Conservation (phyloP, 2,113 vertebrate species). For the Lota lota region DNA sequence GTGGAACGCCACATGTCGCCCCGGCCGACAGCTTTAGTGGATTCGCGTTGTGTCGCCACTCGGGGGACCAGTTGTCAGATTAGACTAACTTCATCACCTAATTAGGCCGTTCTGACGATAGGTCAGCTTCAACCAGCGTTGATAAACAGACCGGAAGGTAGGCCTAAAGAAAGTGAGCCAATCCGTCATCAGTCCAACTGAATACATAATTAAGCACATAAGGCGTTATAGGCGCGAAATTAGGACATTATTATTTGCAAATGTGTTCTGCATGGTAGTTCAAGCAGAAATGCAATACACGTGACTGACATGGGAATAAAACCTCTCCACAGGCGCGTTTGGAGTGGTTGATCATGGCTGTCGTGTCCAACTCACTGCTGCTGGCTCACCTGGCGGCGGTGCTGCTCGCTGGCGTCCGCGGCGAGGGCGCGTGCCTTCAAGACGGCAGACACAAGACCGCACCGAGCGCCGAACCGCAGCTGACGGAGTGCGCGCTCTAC, state of each 20-base stretch:
- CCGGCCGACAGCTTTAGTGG: constrained; percentile 40
- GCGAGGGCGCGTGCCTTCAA: constrained; percentile 66
- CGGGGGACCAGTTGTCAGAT: constrained; percentile 47
- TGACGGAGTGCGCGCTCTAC: constrained; percentile 68
- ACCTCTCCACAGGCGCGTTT: constrained; percentile 6
- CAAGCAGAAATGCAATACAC: too few relatives aligned
- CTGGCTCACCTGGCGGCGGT: constrained; percentile 42
- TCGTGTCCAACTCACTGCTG: constrained; percentile 36
- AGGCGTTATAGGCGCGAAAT: too few relatives aligned
- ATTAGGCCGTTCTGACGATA: constrained; percentile 31
- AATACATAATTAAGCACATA: too few relatives aligned
- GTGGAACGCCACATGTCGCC: too few relatives aligned
- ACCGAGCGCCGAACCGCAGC: constrained; percentile 57
- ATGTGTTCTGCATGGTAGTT: too few relatives aligned
- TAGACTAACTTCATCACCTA: constrained; percentile 39
- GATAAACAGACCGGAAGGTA: too few relatives aligned
- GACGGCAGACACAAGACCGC: constrained; percentile 67
- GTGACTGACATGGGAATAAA: too few relatives aligned
- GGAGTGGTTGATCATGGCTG: constrained; percentile 55
- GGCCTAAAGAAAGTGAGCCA: too few relatives aligned
- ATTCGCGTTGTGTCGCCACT: constrained; percentile 26
- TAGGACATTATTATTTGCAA: too few relatives aligned
- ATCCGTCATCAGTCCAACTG: too few relatives aligned
- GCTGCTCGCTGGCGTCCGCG: constrained; percentile 45
- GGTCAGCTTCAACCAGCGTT: too few relatives aligned